phyloP scores from a whole-genome alignment of 2,888 invertebrate genomes.

The Notocelia uddmanniana region DNA sequence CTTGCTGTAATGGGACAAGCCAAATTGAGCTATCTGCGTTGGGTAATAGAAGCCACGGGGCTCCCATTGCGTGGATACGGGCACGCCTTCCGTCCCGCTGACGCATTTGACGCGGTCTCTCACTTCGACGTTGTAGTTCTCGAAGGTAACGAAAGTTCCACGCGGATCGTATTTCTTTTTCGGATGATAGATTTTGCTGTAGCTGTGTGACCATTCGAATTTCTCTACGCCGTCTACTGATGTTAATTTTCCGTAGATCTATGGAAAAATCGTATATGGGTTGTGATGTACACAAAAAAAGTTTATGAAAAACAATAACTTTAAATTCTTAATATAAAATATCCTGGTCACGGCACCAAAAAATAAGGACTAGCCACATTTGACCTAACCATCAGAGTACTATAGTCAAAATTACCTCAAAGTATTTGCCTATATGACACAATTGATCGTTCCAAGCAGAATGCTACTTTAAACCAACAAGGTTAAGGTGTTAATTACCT shows the following conservation, averaged over 20 bases:
- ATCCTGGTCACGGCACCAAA: slow-evolving; percentile 30
- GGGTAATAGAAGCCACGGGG: slow-evolving; percentile 98
- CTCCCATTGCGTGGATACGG: slow-evolving; percentile 99
- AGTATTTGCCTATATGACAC: slow-evolving; percentile 96
- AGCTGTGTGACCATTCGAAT: slow-evolving; percentile 98
- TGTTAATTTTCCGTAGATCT: slow-evolving; percentile 94
- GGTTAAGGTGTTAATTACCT: too few species aligned
- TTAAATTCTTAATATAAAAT: background rate
- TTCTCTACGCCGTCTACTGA: slow-evolving; percentile 90
- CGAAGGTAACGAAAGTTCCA: slow-evolving; percentile 98
- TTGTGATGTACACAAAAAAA: background rate
- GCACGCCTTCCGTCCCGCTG: slow-evolving; percentile 96
- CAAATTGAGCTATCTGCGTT: slow-evolving; percentile 99
- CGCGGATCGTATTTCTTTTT: slow-evolving; percentile 95
- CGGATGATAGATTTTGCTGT: slow-evolving; percentile 95
- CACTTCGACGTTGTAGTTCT: slow-evolving; percentile 98
- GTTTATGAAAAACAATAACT: too few species aligned
- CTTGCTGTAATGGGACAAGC: slow-evolving; percentile 98
- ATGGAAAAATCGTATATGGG: slow-evolving; percentile 40
- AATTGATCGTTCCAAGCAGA: slow-evolving; percentile 89
- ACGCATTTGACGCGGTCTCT: slow-evolving; percentile 98
- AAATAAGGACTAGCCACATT: background rate
- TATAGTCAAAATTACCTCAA: slow-evolving; percentile 83
- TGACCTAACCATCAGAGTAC: background rate
- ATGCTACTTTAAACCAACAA: background rate